A percentile compares a stretch with the other conserved stretches of the same genome.
These are phyloP conservation scores for Hydrotaea diabolus DNA, from an alignment of 2,888 invertebrate genomes.

Conservation along the genomic window DNA sequence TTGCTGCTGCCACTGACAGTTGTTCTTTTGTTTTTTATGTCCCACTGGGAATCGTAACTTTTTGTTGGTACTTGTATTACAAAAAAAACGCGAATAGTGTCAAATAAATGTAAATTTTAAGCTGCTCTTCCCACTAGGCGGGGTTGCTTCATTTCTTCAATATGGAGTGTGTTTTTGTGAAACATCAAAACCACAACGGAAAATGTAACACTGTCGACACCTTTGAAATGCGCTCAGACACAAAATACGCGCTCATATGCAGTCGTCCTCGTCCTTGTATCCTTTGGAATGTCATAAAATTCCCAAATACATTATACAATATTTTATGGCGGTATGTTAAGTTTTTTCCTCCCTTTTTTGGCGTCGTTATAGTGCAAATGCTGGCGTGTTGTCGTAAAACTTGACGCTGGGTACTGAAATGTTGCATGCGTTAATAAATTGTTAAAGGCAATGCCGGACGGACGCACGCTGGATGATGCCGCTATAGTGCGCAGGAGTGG, in stretches of 20 bases:
- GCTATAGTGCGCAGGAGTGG: not conserved
- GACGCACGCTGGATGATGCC: not conserved
- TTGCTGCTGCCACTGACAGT: not conserved
- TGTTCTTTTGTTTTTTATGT: not conserved
- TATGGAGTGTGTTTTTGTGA: not conserved
- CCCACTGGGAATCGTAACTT: not conserved
- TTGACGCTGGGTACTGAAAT: not conserved
- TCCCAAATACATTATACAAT: slow-evolving; percentile 4
- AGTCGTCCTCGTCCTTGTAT: not conserved
- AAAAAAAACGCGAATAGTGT: slow-evolving; percentile 2
- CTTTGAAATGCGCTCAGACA: not conserved
- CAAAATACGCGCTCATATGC: not conserved
- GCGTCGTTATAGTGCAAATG: slow-evolving; percentile 1
- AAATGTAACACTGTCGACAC: slow-evolving; percentile 1
- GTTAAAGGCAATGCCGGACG: not conserved
- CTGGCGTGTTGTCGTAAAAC: not conserved
- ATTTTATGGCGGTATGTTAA: not conserved
- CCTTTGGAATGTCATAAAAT: not conserved
- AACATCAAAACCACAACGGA: not conserved
- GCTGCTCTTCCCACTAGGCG: no score
- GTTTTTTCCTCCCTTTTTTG: not conserved
- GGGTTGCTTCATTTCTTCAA: no score
- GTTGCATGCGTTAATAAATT: slow-evolving; percentile 1
- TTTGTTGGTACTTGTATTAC: not conserved
- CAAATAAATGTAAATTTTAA: slow-evolving; percentile 2